These are phyloP conservation scores for Trissoscelio sp. DNA, from an alignment of 2,888 invertebrate species.

Conservation along the genomic window DNA sequence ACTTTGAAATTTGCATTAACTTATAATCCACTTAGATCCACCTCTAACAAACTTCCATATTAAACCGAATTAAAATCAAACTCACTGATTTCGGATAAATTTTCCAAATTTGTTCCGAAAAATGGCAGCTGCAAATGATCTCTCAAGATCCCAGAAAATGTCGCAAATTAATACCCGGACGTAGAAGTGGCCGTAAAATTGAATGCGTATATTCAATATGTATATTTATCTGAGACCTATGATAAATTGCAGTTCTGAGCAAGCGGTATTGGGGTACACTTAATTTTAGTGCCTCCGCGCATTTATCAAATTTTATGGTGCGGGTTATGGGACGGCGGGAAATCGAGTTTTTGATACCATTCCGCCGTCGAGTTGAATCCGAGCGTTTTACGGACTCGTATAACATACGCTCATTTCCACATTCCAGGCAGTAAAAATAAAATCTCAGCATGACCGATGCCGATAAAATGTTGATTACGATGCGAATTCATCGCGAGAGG, in stretches of 20 bases:
- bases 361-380: conserved; percentile 41
- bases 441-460: conserved; percentile 42
- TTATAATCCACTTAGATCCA: too few relatives aligned
- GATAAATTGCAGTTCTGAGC: conserved; percentile 36
- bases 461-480: conserved; percentile 61
- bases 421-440: conserved; percentile 39
- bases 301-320: conserved; percentile 56
- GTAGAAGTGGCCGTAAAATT: conserved; percentile 18
- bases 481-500: conserved; percentile 42
- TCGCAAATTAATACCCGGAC: conserved; percentile 30
- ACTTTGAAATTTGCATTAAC: too few relatives aligned
- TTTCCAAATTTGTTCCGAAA: too few relatives aligned
- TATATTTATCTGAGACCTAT: conserved; percentile 25
- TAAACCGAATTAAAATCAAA: too few relatives aligned
- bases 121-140: too few relatives aligned
- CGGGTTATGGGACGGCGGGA: conserved; percentile 48
- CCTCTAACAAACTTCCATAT: too few relatives aligned
- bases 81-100: too few relatives aligned
- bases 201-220: conserved; percentile 13
- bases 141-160: too few relatives aligned
- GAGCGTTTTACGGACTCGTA: conserved; percentile 40
- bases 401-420: conserved; percentile 53
- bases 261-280: conserved; percentile 15
- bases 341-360: conserved; percentile 58
- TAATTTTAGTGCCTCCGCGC: conserved; percentile 45